A percentile compares a stretch with the other conserved stretches of the same genome.
Evolutionary conservation across 2,797 vertebrate species (phyloP).

Genomic region (Phalanger gymnotis): DNA sequence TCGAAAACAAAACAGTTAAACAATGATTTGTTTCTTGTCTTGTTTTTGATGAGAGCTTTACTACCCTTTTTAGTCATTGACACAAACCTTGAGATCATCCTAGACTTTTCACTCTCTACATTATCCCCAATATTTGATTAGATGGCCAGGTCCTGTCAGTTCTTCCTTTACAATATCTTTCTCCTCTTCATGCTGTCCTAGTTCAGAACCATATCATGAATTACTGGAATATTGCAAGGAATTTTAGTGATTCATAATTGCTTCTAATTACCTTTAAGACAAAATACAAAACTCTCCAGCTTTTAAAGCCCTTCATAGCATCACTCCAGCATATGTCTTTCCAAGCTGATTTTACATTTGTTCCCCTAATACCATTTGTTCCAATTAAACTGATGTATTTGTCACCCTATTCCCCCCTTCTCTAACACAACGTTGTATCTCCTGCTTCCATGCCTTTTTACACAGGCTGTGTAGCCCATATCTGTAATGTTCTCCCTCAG

Average conservation of each 20-base stretch:
- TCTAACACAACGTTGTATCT: neutral
- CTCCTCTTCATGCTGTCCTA: neutral
- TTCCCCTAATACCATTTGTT: neutral
- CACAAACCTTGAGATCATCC: neutral
- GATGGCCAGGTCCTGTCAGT: neutral
- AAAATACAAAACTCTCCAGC: neutral
- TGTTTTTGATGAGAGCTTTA: neutral
- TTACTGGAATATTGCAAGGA: neutral
- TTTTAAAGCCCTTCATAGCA: neutral
- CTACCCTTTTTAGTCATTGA: neutral
- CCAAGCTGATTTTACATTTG: neutral
- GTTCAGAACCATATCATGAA: neutral
- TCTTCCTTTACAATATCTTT: neutral
- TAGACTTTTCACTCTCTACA: neutral
- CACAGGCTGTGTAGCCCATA: neutral
- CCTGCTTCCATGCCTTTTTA: neutral
- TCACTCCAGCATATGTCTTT: neutral
- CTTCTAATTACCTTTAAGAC: neutral
- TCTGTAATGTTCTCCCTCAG: neutral
- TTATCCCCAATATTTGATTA: neutral
- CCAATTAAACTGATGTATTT: neutral
- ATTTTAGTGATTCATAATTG: neutral
- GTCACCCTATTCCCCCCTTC: neutral
- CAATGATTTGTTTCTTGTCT: neutral
- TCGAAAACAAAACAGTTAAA: neutral